phyloP scores from a whole-genome alignment of 2,113 vertebrate genomes.

The Spermophilus dauricus region DNA sequence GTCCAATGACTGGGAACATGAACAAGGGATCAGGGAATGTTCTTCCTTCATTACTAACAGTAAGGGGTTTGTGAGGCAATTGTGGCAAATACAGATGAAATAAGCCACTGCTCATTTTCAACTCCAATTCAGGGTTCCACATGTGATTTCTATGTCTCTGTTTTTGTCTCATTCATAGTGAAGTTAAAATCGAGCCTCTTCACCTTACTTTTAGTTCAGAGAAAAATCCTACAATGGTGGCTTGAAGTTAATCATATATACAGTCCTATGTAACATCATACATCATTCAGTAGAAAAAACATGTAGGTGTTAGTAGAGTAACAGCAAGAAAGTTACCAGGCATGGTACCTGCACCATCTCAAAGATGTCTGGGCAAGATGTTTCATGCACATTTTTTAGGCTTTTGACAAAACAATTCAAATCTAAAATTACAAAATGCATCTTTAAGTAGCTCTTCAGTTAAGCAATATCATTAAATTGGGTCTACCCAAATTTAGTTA shows the following conservation, averaged over 20 bases:
- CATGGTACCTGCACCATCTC: not conserved
- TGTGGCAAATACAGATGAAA: not conserved
- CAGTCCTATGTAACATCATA: not conserved
- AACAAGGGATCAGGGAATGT: not conserved
- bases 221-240: not conserved
- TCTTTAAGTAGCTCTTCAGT: conserved; percentile 88
- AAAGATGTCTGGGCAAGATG: not conserved
- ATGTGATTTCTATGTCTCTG: not conserved
- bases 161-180: not conserved
- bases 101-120: not conserved
- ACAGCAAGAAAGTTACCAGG: not conserved
- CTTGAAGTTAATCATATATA: not conserved
- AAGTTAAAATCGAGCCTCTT: not conserved
- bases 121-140: not conserved
- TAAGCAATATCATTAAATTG: conserved; percentile 89
- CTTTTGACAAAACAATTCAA: conserved; percentile 89
- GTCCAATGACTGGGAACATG: not conserved
- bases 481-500: conserved; percentile 91
- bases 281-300: not conserved
- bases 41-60: not conserved
- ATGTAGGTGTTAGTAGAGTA: not conserved
- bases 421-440: conserved; percentile 88
- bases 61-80: not conserved
- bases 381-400: not conserved
- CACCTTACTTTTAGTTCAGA: not conserved